Percentiles rank a stretch among this genome's conserved stretches.
phyloP scores from a whole-genome alignment of 2,113 vertebrate genomes.

The Perccottus glenii region DNA sequence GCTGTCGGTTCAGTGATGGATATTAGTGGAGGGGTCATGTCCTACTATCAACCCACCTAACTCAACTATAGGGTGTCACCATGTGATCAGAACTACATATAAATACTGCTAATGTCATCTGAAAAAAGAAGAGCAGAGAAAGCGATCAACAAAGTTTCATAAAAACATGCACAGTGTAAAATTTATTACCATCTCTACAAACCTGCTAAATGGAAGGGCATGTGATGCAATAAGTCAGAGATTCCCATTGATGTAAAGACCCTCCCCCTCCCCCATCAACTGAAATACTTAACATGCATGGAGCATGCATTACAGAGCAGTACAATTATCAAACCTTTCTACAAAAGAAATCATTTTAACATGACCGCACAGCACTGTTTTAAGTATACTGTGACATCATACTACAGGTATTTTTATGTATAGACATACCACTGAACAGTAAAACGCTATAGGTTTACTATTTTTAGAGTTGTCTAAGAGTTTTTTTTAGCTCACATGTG shows the following conservation, averaged over 20 bases:
- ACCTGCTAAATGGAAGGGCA: conserved; percentile 35
- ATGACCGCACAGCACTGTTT: conserved; percentile 5
- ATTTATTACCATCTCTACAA: conserved; percentile 25
- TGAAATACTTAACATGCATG: conserved; percentile 23
- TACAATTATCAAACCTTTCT: background rate
- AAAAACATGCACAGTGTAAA: background rate
- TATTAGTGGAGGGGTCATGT: conserved; percentile 61
- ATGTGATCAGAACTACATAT: conserved; percentile 57
- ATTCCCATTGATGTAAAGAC: conserved; percentile 73
- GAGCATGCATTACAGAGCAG: conserved; percentile 2
- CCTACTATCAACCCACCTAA: conserved; percentile 29
- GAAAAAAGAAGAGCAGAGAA: conserved; percentile 27
- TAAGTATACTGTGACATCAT: conserved; percentile 56
- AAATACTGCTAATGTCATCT: conserved; percentile 12
- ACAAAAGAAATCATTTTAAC: background rate
- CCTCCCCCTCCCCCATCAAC: conserved; percentile 30
- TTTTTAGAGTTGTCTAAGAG: conserved; percentile 48
- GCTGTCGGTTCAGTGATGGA: conserved; percentile 73
- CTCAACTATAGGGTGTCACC: conserved; percentile 40
- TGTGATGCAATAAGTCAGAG: conserved; percentile 57
- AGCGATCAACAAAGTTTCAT: background rate
- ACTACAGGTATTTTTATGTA: conserved; percentile 42
- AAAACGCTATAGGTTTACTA: conserved; percentile 59
- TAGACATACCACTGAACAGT: conserved; percentile 45
- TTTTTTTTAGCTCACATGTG: conserved; percentile 34